Base-by-base conservation (phyloP, 2,888 invertebrate species). In the Aleiodes testaceus region DNA sequence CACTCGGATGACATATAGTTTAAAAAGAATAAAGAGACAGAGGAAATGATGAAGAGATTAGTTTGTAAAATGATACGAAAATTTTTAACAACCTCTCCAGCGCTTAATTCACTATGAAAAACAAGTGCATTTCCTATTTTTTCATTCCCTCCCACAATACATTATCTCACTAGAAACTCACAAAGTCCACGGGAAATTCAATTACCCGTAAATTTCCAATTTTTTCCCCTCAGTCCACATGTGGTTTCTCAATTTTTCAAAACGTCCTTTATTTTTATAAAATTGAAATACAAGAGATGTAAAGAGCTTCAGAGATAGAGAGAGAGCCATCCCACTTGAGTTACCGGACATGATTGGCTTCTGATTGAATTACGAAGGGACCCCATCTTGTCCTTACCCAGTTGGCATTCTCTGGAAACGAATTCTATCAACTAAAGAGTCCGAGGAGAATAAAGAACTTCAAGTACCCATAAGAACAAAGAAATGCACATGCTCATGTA, bases 361-460 rank as follows among this genome's bases (percentile, higher is more conserved):
- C 84, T 84, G 85, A 85, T 85, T 82, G 85, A 84, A 85, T 85
- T 85, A 85, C 83, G 81, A 80, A 81, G 84, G 84, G 80, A 80
- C 74, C 77, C 65, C 18, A 65, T 65, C 49, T 16, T 14, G 14
- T 42, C 65, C 50, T n/a, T 36, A 36, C 36, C 36, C 36, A 36
- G 36, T 49, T 49, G 16, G 22, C 18, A 20, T 64, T 45, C 63
- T 47, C 7, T 14, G 3, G 55, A 68, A 59, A 61, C 42, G 16
- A 30, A 45, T 45, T 20, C n/a, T 16, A 2, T 20, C 30, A 7
- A 16, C 26, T 22, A 30, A 50, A 14, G 36, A 14, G 16, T 16
- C 26, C 49, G 16, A 59, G 50, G 45, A 49, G 70, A 71, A 72
- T 66, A 65, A 65, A 78, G 74, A 78, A 78, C 80, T 36, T 36